Conservation (phyloP, 2,797 vertebrate genomes). For the Iguana delicatissima region DNA sequence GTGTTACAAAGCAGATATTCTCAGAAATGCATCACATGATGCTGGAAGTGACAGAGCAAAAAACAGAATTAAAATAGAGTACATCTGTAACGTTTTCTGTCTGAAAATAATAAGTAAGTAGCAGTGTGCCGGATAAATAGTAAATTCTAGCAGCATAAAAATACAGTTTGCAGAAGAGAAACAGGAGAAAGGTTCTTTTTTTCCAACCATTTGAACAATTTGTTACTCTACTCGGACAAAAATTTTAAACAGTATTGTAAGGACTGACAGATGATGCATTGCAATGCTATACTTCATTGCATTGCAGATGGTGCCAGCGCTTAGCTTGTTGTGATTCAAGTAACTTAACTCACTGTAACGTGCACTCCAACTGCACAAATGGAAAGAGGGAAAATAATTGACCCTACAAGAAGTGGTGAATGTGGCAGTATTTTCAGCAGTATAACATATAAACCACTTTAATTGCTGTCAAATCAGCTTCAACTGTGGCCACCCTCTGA, state of each 20-base stretch:
- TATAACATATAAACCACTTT: too few relatives aligned
- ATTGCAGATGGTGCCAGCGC: background rate
- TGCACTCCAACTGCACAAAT: too few relatives aligned
- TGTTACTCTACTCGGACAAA: background rate
- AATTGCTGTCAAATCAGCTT: too few relatives aligned
- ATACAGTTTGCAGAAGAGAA: background rate
- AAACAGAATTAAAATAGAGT: background rate
- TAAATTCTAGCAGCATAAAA: background rate
- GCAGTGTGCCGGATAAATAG: background rate
- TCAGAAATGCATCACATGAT: too few relatives aligned
- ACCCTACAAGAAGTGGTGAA: too few relatives aligned
- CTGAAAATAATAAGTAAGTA: conserved; percentile 21
- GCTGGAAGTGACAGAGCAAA: accelerated
- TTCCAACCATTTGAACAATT: too few relatives aligned
- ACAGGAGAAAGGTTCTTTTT: background rate
- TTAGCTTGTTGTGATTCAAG: background rate
- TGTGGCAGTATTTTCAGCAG: too few relatives aligned
- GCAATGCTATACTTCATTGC: background rate
- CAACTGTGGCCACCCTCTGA: too few relatives aligned
- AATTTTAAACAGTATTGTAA: background rate
- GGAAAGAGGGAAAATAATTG: too few relatives aligned
- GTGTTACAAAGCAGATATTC: background rate
- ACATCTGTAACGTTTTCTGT: background rate
- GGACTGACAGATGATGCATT: background rate
- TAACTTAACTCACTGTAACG: too few relatives aligned